Conservation (phyloP, 1,140 invertebrate genomes). For the Neodiprion lecontei region DNA sequence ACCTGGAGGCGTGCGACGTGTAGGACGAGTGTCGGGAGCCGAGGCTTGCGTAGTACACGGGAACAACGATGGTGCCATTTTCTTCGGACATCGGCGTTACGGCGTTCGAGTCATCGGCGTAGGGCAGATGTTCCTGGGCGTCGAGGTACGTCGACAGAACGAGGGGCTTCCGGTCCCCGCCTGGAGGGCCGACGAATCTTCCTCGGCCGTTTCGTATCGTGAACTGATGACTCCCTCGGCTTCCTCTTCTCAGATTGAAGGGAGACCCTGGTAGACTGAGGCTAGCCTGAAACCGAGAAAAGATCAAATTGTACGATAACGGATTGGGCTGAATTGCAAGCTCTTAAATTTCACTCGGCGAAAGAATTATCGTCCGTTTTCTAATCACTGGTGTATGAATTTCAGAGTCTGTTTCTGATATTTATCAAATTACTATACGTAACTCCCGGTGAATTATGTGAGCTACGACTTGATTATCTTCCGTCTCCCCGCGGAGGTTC, state of each 20-base stretch:
- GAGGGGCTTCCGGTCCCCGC: conserved; percentile 89
- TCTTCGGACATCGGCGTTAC: conserved; percentile 98
- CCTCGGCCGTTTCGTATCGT: conserved; percentile 83
- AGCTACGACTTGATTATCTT: no score
- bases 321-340: no score
- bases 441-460: no score
- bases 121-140: conserved; percentile 95
- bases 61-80: conserved; percentile 92
- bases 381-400: no score
- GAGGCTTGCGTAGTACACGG: conserved; percentile 84
- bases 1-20: conserved; percentile 89
- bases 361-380: no score
- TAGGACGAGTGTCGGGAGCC: conserved; percentile 92
- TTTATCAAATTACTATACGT: no score
- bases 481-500: no score
- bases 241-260: conserved; percentile 88
- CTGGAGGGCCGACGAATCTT: conserved; percentile 68
- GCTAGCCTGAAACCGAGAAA: conserved; percentile 77
- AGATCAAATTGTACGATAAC: background rate
- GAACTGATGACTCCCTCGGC: conserved; percentile 91
- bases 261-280: conserved; percentile 96
- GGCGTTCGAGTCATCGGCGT: conserved; percentile 96
- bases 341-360: no score
- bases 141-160: conserved; percentile 94
- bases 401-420: no score